Evolutionary conservation across 2,113 vertebrate species (phyloP), one percentile per base, ranked within the genome.

Genomic region (Toxotes jaculatrix): DNA sequence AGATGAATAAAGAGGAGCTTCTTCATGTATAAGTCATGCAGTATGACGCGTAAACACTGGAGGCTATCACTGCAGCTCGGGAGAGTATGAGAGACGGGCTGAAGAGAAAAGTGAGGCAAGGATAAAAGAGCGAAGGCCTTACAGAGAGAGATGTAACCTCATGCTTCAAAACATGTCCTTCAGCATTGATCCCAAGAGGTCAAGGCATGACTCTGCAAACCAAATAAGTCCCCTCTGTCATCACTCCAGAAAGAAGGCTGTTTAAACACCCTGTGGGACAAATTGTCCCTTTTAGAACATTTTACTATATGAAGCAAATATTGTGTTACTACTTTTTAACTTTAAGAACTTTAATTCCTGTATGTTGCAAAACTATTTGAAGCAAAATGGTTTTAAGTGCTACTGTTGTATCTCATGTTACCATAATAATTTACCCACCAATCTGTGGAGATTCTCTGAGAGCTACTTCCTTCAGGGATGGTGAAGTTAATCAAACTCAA

Each of bases 1-100:
- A 87, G 87, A 91, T 90, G 88, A 92, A 91, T 92, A 90, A 91
- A 90, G 83, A 87, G 85, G 56, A 79, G 80, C 66, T 69, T 80
- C 91, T 87, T 88, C 87, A 94, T 90, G 92, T 88, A 88, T 91
- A 90, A 92, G 87, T 94, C 88, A 93, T 90, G 83, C 73, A 56
- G 85, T 43, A 74, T 88, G 90, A 90, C 72, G 60, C 76, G 45
- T 88, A 89, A 91, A 88, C 87, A 90, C 90, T 82, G 82, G 82
- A 91, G 88, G 91, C 87, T 80, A 77, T 71, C 65, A 13, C 56
- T 73, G 38, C 76, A 56, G 79, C 88, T 89, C 61, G 31, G 73
- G 63, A 91, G 71, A 83, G 79, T 71, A 78, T 0, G 57, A 81
- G 82, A 74, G 77, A 78, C 47, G 32, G 38, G 72, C 69, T 85